phyloP scores from a whole-genome alignment of 2,113 vertebrate genomes.

The Illadopsis cleaveri region DNA sequence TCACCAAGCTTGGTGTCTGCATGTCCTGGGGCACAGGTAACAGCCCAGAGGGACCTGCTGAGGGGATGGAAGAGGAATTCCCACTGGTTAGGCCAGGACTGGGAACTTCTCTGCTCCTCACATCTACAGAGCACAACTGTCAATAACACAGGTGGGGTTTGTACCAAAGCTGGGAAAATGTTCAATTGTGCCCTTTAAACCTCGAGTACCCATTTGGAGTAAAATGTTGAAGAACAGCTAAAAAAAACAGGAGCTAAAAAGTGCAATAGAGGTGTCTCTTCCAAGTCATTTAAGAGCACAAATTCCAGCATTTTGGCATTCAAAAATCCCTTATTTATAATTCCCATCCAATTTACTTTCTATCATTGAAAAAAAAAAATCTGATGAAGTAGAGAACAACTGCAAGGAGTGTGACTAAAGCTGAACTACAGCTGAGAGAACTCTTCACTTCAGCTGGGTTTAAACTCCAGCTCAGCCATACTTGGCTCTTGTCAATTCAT shows the following conservation, averaged over 20 bases:
- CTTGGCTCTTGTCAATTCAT: constrained; percentile 61
- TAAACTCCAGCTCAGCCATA: constrained; percentile 27
- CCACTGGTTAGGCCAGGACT: neutral
- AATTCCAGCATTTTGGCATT: neutral
- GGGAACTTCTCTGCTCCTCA: neutral
- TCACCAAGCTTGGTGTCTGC: neutral
- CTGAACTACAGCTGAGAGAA: neutral
- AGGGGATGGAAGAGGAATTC: neutral
- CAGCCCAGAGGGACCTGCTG: neutral
- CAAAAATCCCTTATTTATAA: neutral
- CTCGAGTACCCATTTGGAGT: neutral
- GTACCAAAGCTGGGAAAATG: neutral
- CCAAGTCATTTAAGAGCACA: neutral
- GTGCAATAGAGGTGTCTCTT: neutral
- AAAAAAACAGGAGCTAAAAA: neutral
- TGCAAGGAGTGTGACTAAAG: neutral
- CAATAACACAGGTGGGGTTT: neutral
- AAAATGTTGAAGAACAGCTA: neutral
- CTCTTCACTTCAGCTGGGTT: neutral
- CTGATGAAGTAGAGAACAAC: neutral
- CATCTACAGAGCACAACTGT: neutral
- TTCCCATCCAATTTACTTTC: neutral
- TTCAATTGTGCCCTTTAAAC: neutral
- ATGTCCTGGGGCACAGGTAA: neutral
- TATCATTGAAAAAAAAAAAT: neutral